Conservation (phyloP, 2,888 invertebrate genomes). For the Orthosia gracilis region DNA sequence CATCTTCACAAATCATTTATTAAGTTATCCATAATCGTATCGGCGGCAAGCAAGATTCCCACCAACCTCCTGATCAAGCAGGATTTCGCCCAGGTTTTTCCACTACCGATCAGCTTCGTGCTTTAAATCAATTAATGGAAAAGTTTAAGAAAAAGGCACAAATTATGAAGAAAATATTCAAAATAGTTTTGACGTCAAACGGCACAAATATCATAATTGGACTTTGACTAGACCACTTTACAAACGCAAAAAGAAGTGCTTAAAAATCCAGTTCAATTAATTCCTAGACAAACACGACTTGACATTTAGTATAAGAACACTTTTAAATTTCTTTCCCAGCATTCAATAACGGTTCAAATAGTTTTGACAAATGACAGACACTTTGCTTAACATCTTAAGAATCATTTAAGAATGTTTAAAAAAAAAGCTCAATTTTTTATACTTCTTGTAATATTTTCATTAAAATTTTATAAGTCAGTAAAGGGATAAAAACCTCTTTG, state of each 20-base stretch:
- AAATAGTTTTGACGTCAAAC: not conserved
- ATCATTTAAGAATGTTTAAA: conserved; percentile 7
- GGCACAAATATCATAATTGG: not conserved
- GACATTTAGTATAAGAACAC: not conserved
- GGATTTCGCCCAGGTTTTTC: no score
- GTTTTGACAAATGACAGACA: conserved; percentile 22
- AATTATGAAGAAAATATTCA: no score
- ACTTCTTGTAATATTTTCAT: conserved; percentile 14
- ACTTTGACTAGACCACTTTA: not conserved
- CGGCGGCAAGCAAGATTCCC: no score
- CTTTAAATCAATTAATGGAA: no score
- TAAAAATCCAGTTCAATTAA: not conserved
- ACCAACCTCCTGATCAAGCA: no score
- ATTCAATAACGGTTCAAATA: conserved; percentile 4
- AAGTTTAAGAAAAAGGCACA: no score
- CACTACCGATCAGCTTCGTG: no score
- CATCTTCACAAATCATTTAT: no score
- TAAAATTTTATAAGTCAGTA: conserved; percentile 8
- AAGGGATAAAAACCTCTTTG: not conserved
- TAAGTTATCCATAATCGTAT: no score
- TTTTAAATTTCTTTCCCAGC: conserved; percentile 12
- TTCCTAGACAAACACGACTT: not conserved
- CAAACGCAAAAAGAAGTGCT: not conserved
- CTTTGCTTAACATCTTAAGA: not conserved
- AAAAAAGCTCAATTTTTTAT: not conserved